Evolutionary conservation across 2,113 vertebrate species (phyloP).

Genomic region (Jacana jacana): DNA sequence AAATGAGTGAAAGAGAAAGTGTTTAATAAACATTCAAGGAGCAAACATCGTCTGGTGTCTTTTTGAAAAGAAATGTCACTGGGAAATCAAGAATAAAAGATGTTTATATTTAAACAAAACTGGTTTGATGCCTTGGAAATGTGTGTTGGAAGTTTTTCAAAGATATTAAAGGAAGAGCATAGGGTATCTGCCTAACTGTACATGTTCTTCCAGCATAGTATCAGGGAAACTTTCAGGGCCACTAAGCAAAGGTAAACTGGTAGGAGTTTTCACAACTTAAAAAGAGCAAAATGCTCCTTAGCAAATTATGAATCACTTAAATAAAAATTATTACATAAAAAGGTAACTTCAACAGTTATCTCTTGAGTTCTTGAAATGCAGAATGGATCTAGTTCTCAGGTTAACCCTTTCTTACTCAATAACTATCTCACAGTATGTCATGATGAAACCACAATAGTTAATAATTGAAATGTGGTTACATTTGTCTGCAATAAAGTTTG

Average conservation of each 20-base stretch:
- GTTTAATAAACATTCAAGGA: background rate
- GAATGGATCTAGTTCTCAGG: background rate
- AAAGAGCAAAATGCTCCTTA: background rate
- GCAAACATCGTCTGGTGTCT: background rate
- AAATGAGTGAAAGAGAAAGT: background rate
- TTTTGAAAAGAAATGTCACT: background rate
- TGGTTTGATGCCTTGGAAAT: slow-evolving; percentile 19
- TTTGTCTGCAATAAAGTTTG: background rate
- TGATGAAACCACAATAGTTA: background rate
- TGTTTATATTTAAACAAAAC: background rate
- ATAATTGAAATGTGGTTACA: background rate
- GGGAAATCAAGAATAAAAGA: background rate
- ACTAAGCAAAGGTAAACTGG: background rate
- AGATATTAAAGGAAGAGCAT: background rate
- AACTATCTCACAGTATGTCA: background rate
- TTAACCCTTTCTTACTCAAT: background rate
- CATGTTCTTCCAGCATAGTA: background rate
- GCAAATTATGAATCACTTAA: background rate
- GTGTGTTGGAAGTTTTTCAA: slow-evolving; percentile 17
- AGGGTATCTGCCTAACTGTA: background rate
- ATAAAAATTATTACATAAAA: background rate
- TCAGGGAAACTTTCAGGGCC: slow-evolving; percentile 3
- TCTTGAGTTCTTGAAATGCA: background rate
- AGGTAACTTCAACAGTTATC: background rate
- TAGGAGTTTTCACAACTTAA: background rate